These are phyloP conservation scores for Corythucha ciliata DNA, from an alignment of 2,888 invertebrate genomes.

Conservation along the genomic window DNA sequence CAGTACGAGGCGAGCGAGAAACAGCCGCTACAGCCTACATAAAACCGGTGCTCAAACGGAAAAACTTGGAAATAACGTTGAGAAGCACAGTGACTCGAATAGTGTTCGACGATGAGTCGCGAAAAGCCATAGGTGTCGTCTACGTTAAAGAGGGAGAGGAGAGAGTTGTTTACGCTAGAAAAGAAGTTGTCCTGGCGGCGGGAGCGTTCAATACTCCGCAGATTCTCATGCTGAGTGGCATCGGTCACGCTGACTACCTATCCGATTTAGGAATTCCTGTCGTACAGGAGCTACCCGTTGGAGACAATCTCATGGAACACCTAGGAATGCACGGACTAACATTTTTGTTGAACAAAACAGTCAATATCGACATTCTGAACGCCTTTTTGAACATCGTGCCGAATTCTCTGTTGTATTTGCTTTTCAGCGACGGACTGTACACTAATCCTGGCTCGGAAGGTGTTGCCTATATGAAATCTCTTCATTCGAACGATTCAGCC, in stretches of 20 bases:
- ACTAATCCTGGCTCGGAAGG: slow-evolving; percentile 45
- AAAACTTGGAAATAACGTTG: slow-evolving; percentile 51
- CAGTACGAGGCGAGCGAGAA: slow-evolving; percentile 40
- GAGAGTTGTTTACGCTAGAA: slow-evolving; percentile 47
- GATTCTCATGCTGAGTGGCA: slow-evolving; percentile 67
- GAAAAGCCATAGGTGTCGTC: slow-evolving; percentile 48
- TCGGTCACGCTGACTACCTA: slow-evolving; percentile 54
- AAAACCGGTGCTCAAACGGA: slow-evolving; percentile 45
- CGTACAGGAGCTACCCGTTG: slow-evolving; percentile 51
- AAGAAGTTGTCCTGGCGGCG: slow-evolving; percentile 63
- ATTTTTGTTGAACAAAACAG: slow-evolving; percentile 36
- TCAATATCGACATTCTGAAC: slow-evolving; percentile 23
- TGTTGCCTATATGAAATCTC: slow-evolving; percentile 42
- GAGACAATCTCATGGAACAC: slow-evolving; percentile 55
- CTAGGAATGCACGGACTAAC: slow-evolving; percentile 32
- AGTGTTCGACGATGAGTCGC: slow-evolving; percentile 45
- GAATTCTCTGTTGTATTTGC: slow-evolving; percentile 25
- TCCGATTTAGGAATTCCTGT: slow-evolving; percentile 47
- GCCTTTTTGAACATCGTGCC: slow-evolving; percentile 17
- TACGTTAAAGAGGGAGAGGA: slow-evolving; percentile 44
- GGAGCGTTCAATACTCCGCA: slow-evolving; percentile 75
- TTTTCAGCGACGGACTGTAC: slow-evolving; percentile 37
- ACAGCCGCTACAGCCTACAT: slow-evolving; percentile 54
- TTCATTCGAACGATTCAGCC: slow-evolving; percentile 39
- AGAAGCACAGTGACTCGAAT: slow-evolving; percentile 48